These are phyloP conservation scores for Graptemys geographica DNA, from an alignment of 2,797 vertebrate genomes.

Conservation along the genomic window DNA sequence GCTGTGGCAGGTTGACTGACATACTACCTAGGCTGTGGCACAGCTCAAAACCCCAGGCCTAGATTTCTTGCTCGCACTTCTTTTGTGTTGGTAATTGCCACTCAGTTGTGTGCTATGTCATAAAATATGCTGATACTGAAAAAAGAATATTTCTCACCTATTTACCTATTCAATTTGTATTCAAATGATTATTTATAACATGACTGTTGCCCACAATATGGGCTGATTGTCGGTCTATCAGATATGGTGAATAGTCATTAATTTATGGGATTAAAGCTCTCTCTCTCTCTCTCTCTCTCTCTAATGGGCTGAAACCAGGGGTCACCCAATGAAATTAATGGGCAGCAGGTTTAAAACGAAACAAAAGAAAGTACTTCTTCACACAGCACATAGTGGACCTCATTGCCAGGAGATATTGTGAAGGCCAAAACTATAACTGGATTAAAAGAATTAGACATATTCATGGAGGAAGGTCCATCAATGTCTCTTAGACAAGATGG, in stretches of 20 bases:
- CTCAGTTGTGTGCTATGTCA: background rate
- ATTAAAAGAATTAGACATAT: background rate
- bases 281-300: slow-evolving; percentile 13
- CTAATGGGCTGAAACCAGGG: background rate
- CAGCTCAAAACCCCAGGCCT: slow-evolving; percentile 1
- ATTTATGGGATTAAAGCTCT: slow-evolving; percentile 33
- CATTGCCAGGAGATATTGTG: background rate
- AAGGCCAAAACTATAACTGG: background rate
- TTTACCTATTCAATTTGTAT: background rate
- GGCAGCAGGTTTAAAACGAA: background rate
- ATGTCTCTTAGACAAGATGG: background rate
- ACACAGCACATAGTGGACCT: background rate
- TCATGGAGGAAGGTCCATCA: background rate
- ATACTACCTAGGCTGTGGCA: background rate
- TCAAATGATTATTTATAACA: slow-evolving; percentile 50
- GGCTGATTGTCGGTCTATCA: background rate
- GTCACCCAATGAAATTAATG: background rate
- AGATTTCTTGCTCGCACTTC: background rate
- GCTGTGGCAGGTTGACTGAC: background rate
- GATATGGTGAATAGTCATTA: background rate
- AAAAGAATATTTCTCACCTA: background rate
- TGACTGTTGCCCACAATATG: slow-evolving; percentile 14
- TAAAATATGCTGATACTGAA: slow-evolving; percentile 25
- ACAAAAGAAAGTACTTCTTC: background rate
- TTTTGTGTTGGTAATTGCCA: slow-evolving; percentile 31